Base-by-base conservation (phyloP, 1,140 invertebrate genomes). In the Eufriesea mexicana region DNA sequence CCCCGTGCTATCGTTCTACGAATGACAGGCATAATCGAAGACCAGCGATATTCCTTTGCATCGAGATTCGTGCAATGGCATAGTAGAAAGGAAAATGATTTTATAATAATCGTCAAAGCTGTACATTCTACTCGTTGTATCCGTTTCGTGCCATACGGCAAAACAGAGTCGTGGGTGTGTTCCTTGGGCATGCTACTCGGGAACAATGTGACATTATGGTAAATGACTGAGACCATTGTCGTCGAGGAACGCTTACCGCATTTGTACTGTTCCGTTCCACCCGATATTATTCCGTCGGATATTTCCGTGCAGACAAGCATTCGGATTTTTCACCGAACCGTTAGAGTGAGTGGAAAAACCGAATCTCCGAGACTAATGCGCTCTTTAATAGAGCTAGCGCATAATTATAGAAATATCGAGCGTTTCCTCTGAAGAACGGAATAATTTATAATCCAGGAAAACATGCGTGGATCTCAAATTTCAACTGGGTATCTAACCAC, bases 161-260 rank as follows among this genome's bases (percentile, higher is more conserved):
- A 85, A 82, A 86, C 82, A 67, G 72, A 89, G 76, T 89, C 88
- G 88, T 90, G 89, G 89, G 88, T 89, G 89, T 89, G 89, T 90
- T 76, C 75, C 28, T 18, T 25, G 54, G 23, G 83, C 79, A 76
- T 16, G 79, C 51, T 72, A 78, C 84, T 70, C 88, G 86, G 73
- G 86, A 89, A 90, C 88, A 89, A 89, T 90, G 88, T 89, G 88
- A 90, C 88, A 89, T 90, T 89, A 90, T 86, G 84, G 84, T 86
- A 87, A 90, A 86, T 85, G 84, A 90, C 86, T 62, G 73, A 16
- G 84, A 74, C 67, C 66, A 76, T 85, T 78, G 84, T 85, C 74
- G 68, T 78, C 45, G n/a, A 67, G 61, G 78, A 81, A 74, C 62
- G 54, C 45, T 66, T 45, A 68, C 59, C 18, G 45, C 16, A 68